Evolutionary conservation across 2,888 invertebrate genomes (phyloP).

Genomic region (Cantharis nigra): DNA sequence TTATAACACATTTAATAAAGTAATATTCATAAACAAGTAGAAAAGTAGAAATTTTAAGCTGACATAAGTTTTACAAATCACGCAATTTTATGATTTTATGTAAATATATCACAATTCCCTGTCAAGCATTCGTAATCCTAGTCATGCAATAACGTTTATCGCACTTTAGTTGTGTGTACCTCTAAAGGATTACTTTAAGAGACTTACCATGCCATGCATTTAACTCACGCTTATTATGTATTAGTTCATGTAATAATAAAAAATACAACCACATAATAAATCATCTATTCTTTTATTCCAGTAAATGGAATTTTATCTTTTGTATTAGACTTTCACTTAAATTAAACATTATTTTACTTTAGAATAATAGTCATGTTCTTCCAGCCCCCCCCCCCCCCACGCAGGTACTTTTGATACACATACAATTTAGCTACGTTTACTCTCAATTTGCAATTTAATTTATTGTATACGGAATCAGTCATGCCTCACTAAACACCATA

Average conservation of each 20-base stretch:
- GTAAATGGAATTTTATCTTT: neutral
- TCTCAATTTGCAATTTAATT: neutral
- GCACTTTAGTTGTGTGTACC: constrained; percentile 20
- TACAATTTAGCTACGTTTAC: neutral
- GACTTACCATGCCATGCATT: constrained; percentile 18
- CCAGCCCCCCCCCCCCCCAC: neutral
- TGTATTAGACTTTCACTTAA: neutral
- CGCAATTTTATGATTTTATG: constrained; percentile 28
- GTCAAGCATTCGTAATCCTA: constrained; percentile 22
- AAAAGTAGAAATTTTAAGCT: constrained; percentile 1
- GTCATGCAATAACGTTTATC: constrained; percentile 26
- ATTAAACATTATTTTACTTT: neutral
- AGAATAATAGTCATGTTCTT: neutral
- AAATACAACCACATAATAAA: constrained; percentile 2
- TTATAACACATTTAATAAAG: constrained; percentile 4
- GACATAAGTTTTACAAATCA: constrained; percentile 16
- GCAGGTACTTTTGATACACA: neutral
- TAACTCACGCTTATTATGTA: constrained; percentile 19
- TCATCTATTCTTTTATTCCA: neutral
- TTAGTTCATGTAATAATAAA: neutral
- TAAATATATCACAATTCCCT: constrained; percentile 23
- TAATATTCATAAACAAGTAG: constrained; percentile 1
- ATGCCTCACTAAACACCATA: neutral
- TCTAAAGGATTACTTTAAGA: constrained; percentile 22
- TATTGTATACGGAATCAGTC: neutral